These are phyloP conservation scores for Tribolium madens DNA, from an alignment of 1,140 invertebrate species.

Conservation along the genomic window DNA sequence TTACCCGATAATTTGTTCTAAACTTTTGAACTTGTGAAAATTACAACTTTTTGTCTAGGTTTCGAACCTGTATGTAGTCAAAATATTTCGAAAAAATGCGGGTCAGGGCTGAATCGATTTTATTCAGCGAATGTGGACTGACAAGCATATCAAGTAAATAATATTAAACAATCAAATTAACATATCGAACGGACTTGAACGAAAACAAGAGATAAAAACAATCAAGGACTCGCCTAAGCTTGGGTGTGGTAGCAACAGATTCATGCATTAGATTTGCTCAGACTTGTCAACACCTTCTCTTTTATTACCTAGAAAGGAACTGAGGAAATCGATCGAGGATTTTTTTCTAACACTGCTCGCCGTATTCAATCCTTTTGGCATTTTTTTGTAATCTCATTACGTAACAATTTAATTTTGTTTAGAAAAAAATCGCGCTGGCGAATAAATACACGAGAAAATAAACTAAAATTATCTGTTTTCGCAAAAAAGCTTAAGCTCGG, in stretches of 20 bases:
- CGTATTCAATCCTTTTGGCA: constrained; percentile 1
- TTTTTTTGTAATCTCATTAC: constrained; percentile 11
- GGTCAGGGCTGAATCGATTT: constrained; percentile 45
- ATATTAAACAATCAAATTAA: constrained; percentile 46
- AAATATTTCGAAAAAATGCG: constrained; percentile 44
- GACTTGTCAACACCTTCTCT: constrained; percentile 37
- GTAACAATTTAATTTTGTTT: background rate
- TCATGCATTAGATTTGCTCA: constrained; percentile 37
- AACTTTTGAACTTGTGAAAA: constrained; percentile 17
- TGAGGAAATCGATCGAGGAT: constrained; percentile 16
- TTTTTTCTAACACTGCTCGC: background rate
- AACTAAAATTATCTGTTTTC: background rate
- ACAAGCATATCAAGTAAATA: constrained; percentile 45
- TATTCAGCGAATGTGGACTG: constrained; percentile 45
- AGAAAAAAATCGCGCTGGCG: background rate
- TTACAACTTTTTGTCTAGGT: background rate
- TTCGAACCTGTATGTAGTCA: background rate
- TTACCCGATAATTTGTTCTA: background rate
- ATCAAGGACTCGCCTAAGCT: constrained; percentile 36
- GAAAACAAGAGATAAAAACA: constrained; percentile 44
- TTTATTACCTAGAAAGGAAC: constrained; percentile 34
- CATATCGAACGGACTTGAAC: constrained; percentile 45
- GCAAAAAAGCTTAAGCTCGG: background rate
- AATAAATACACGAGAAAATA: background rate
- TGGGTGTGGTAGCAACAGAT: constrained; percentile 35